Conservation (phyloP, 2,888 invertebrate genomes). For the Omphaloscelis lunosa region DNA sequence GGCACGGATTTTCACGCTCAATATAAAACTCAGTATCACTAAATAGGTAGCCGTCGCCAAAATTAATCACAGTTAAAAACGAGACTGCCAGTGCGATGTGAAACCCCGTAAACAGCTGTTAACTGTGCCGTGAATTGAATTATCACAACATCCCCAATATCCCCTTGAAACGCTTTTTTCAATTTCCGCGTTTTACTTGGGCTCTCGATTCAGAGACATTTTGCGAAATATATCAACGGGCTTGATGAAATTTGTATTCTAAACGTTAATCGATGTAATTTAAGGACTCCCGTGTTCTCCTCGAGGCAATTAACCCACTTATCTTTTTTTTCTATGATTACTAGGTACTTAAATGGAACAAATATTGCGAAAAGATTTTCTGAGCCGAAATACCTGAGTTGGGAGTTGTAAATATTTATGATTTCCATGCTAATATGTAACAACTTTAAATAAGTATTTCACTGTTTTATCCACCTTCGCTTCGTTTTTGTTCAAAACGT, state of each 20-base stretch:
- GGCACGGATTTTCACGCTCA: slow-evolving; percentile 51
- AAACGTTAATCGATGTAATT: slow-evolving; percentile 38
- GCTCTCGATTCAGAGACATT: slow-evolving; percentile 48
- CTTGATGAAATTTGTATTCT: slow-evolving; percentile 45
- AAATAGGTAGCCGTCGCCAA: slow-evolving; percentile 55
- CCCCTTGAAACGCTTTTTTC: slow-evolving; percentile 68
- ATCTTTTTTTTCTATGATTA: no score
- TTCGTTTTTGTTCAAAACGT: background rate
- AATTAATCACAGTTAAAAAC: slow-evolving; percentile 64
- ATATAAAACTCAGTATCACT: slow-evolving; percentile 56
- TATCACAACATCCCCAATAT: slow-evolving; percentile 71
- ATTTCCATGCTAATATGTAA: background rate
- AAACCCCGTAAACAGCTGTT: slow-evolving; percentile 71
- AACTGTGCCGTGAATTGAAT: slow-evolving; percentile 72
- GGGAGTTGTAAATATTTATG: background rate
- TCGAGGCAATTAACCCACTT: background rate
- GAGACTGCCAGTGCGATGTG: slow-evolving; percentile 55
- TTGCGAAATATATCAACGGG: slow-evolving; percentile 53
- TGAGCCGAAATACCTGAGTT: background rate
- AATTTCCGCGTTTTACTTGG: slow-evolving; percentile 71
- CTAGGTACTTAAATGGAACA: background rate
- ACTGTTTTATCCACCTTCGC: background rate
- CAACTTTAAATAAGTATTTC: background rate
- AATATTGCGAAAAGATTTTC: background rate
- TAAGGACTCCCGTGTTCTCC: background rate